phyloP scores from a whole-genome alignment of 2,888 invertebrate species.

The Dryococelus australis region DNA sequence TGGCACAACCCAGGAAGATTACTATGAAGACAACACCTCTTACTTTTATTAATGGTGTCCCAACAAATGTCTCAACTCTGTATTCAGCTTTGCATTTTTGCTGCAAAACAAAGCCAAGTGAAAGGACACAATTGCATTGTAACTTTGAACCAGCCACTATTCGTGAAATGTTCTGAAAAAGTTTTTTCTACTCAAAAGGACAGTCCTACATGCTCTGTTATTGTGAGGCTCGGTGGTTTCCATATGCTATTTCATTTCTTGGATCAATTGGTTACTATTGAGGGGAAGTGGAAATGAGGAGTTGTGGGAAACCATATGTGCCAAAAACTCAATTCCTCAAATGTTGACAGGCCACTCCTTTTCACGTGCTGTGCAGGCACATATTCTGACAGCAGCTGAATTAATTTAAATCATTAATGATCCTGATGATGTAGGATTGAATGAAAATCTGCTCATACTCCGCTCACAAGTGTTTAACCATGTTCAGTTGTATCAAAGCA shows the following conservation, averaged over 20 bases:
- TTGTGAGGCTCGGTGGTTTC: background rate
- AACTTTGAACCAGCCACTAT: too few species aligned
- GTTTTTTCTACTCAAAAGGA: too few species aligned
- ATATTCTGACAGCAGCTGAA: background rate
- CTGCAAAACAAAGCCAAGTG: too few species aligned
- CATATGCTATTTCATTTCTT: background rate
- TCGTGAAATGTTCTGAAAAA: too few species aligned
- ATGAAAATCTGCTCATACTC: background rate
- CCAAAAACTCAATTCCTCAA: background rate
- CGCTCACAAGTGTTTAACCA: background rate
- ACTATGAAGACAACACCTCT: too few species aligned
- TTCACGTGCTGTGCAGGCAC: background rate
- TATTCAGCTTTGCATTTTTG: too few species aligned
- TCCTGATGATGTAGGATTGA: background rate
- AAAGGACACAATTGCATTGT: too few species aligned
- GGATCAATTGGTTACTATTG: background rate
- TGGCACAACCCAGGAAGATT: conserved; percentile 12
- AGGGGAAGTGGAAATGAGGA: background rate
- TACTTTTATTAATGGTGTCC: too few species aligned
- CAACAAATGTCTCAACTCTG: too few species aligned
- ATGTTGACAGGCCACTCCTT: background rate
- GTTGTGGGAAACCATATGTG: background rate
- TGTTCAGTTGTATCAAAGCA: background rate
- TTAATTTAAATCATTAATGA: background rate
- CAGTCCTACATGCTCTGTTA: too few species aligned